Conservation (phyloP, 2,113 vertebrate genomes). For the Notothenia coriiceps region DNA sequence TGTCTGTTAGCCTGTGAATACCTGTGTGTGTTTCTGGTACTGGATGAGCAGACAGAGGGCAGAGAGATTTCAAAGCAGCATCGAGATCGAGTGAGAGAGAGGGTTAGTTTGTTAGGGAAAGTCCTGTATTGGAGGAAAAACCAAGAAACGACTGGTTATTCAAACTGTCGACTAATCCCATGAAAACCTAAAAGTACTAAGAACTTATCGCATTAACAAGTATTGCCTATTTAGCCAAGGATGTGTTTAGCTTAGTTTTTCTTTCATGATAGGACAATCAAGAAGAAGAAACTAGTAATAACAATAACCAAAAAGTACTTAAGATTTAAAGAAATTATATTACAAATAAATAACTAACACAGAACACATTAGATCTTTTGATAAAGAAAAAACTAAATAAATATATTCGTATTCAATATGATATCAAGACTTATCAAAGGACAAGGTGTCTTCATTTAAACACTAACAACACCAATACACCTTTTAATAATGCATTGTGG, state of each 20-base stretch:
- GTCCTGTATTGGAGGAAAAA: background rate
- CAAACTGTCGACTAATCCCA: background rate
- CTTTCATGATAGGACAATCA: background rate
- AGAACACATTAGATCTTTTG: background rate
- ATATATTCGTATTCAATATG: too few relatives aligned
- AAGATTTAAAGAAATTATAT: too few relatives aligned
- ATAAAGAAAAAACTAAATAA: background rate
- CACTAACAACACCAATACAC: background rate
- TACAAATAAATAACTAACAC: background rate
- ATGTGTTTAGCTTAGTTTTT: background rate
- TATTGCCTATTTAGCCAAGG: background rate
- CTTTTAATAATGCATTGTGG: background rate
- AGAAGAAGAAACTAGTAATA: background rate
- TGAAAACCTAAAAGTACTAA: background rate
- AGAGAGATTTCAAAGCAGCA: conserved; percentile 4
- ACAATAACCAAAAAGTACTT: background rate
- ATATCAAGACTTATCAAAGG: too few relatives aligned
- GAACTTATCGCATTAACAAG: background rate
- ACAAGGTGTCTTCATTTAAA: background rate
- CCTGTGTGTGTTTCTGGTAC: conserved; percentile 13
- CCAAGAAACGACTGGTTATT: background rate
- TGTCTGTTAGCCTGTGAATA: conserved; percentile 25
- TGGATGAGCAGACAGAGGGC: background rate
- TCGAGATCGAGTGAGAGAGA: background rate
- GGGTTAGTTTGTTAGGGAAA: background rate